Base-by-base conservation (phyloP, 2,797 vertebrate species). In the Enteromius paludinosus region DNA sequence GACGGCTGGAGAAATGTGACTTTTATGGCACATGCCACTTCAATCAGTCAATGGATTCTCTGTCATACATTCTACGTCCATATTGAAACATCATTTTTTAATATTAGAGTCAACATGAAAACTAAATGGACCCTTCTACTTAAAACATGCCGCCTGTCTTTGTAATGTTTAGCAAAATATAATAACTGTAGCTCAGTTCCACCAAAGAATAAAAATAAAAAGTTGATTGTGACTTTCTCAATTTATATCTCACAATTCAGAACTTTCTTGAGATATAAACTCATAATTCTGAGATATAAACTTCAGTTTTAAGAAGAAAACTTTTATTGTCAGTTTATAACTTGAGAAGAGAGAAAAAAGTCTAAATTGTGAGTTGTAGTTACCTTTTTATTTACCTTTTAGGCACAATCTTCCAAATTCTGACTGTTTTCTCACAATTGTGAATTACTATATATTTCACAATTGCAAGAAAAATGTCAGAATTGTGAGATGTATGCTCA, bases 1-100 rank as follows among this genome's bases (percentile, higher is more conserved):
- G 35, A 78, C 68, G 59, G 70, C 68, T 43, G 59, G 23, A 69
- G 76, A 74, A 84, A 72, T 52, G 18, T 4, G 41, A 77, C 59
- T 33, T 75, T 71, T 73, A 73, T 35, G 70, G 47, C 70, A 45
- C 35, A 7, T 38, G 47, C 25, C 43, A 75, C 54, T 56, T 70
- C 41, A 68, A 38, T 70, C 20, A 20, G 30, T 41, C 35, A 82
- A 14, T 20, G n/a, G 49, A 47, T 59, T 59, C 56, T 64, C 45
- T 65, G 69, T 73, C 83, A 33, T 61, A 20, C 65, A 41, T 64
- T 71, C 74, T 25, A 47, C 45, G 9, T 70, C 41, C 73, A 62
- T 38, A 49, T 52, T 45, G 56, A 76, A 68, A 28, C 35, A 15
- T 23, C 43, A 20, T 30, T 54, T 2, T 17, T n/a, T 41, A 25